A percentile compares a stretch with the other conserved stretches of the same genome.
These are phyloP conservation scores for Cossypha dichroa DNA, from an alignment of 2,797 vertebrate species.

Conservation along the genomic window DNA sequence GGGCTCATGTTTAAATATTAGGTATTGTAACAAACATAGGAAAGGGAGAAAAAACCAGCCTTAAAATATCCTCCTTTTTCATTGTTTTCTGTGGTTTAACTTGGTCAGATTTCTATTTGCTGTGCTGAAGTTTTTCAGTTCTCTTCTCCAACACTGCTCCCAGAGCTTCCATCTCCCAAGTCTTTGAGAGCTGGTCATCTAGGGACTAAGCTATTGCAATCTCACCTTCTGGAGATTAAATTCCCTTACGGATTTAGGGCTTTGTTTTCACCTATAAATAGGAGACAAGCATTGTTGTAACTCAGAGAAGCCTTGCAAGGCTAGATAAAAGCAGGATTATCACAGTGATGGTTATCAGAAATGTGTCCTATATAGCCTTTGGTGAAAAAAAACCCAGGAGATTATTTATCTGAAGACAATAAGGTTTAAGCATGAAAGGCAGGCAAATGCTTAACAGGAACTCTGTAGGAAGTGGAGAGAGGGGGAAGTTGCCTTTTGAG, in stretches of 20 bases:
- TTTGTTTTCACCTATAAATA: neutral
- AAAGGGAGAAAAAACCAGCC: accelerated
- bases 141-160: neutral
- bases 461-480: neutral
- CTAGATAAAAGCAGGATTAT: neutral
- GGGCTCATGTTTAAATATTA: neutral
- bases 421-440: neutral
- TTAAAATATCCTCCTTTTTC: neutral
- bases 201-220: neutral
- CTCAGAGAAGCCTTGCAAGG: neutral
- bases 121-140: neutral
- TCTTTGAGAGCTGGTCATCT: neutral
- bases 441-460: neutral
- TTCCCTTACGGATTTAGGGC: neutral
- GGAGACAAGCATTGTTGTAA: neutral
- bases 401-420: neutral
- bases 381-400: neutral
- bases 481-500: neutral
- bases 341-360: neutral
- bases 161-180: neutral
- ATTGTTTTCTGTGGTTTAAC: neutral
- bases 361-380: neutral
- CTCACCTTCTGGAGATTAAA: neutral
- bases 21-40: neutral
- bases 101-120: neutral